Base-by-base conservation (phyloP, 2,797 vertebrate species). In the Synaphobranchus kaupii region DNA sequence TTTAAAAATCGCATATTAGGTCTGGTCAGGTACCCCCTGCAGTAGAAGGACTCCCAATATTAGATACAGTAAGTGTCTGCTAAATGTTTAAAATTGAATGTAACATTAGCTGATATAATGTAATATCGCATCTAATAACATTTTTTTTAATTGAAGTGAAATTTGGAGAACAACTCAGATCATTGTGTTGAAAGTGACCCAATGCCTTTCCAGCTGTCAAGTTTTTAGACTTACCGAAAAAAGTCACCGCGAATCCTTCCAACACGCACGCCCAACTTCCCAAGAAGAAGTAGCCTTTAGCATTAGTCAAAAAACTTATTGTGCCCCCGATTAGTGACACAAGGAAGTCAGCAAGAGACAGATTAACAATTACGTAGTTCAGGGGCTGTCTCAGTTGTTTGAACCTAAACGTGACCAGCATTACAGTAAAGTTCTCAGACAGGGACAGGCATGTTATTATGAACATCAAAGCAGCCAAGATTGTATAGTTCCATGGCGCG, bases 201-300 rank as follows among this genome's bases (percentile, higher is more conserved):
- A 52, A 83, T 17, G 1, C 39, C 9, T 78, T 44, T 81, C 39
- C 73, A 76, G 39, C 1, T 17, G 73, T 76, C 20, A 48, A 48
- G 7, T 84, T 82, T 86, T 83, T 48, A 85, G 85, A 94, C 98
- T 96, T 96, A 98, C 97, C 98, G 91, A 98, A 98, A 93, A 95
- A 98, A 25, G 97, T 98, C n/a, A 98, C 97, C 0, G 97, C 97
- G 89, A 98, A 98, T 84, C 97, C 97, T 93, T 98, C 97, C 91
- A 98, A 66, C 7, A 98, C 93, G 54, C 97, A 98, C 84, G 97
- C 97, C 96, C 97, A 98, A 85, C 84, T 93, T 86, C 98, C 97
- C 88, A 98, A 94, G 89, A 97, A 97, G 94, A 98, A 98, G 89
- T 97, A 98, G 9, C 98, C 98, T 50, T 94, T 94, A 3, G 97